Evolutionary conservation across 2,113 vertebrate genomes (phyloP), one percentile per base, ranked within the genome.

Genomic region (Chauna torquata): DNA sequence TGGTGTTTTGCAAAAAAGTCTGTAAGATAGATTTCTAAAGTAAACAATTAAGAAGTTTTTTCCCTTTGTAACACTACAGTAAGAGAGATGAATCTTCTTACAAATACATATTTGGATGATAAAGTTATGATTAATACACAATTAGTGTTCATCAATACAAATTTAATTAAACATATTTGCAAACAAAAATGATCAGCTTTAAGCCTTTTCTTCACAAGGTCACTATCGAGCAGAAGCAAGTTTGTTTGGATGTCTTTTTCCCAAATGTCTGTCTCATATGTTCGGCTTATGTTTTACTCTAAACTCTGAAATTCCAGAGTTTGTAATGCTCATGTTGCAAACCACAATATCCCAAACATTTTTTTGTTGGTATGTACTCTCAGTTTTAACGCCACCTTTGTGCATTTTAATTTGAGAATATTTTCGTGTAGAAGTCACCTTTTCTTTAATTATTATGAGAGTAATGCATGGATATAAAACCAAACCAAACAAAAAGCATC

Each of bases 381-480:
- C 7, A 68, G 25, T 66, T 86, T 83, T 95, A 82, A 72, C 5
- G 72, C 16, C 4, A 49, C 12, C 8, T 72, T 38, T 52, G 28
- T 2, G 54, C 6, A 55, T 32, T 66, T 86, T 57, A 61, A 36
- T 70, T 92, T 68, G 9, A 52, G 11, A 86, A 52, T 71, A 78
- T 66, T 45, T 95, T 83, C 27, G n/a, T 3, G 5, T 16, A 36
- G 30, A 77, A 36, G 8, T 49, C 22, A 77, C 2, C 2, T 49
- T 72, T 79, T 75, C 14, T 66, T 88, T 79, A 75, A 28, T 81
- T 49, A 76, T 19, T 72, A 40, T 12, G 44, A 45, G 27, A 10
- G 0, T 52, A 76, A 47, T 28, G 57, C 0, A 0, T 44, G 3
- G 12, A 22, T 25, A 58, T 25, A 52, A 62, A 94, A 38, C 6